Evolutionary conservation across 2,888 invertebrate genomes (phyloP).

Genomic region (Thymelicus acteon): DNA sequence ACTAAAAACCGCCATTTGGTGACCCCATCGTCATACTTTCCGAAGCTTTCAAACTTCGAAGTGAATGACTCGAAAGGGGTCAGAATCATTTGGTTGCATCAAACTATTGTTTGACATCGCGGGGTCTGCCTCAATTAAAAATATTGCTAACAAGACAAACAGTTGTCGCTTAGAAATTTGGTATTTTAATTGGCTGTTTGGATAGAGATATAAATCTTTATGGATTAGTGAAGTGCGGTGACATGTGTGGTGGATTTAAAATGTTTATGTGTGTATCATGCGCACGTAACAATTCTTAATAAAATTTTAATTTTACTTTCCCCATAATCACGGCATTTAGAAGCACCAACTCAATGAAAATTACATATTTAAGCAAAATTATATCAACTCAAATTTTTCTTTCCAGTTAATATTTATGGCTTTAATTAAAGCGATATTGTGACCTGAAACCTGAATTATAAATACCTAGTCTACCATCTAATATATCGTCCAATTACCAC

Average conservation of each 20-base stretch:
- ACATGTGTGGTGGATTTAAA: conserved; percentile 48
- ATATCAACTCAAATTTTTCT: too few relatives aligned
- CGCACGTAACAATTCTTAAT: not conserved
- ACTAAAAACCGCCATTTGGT: conserved; percentile 53
- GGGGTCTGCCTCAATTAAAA: conserved; percentile 81
- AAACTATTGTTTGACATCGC: conserved; percentile 75
- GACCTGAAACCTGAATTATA: too few relatives aligned
- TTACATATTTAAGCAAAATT: too few relatives aligned
- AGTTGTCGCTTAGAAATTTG: conserved; percentile 72
- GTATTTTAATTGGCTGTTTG: conserved; percentile 77
- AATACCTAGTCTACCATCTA: too few relatives aligned
- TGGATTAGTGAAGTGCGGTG: conserved; percentile 51
- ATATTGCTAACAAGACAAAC: conserved; percentile 80
- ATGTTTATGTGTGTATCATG: conserved; percentile 8
- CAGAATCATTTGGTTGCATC: conserved; percentile 51
- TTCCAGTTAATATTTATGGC: too few relatives aligned
- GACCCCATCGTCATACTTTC: conserved; percentile 48
- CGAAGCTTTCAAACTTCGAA: conserved; percentile 30
- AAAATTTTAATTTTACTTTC: too few relatives aligned
- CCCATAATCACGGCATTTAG: too few relatives aligned
- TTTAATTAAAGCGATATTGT: too few relatives aligned
- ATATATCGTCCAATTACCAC: conserved; percentile 3
- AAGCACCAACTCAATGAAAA: too few relatives aligned
- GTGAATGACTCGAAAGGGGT: conserved; percentile 45
- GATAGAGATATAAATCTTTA: conserved; percentile 67